A percentile compares a stretch with the other conserved stretches of the same genome.
phyloP scores from a whole-genome alignment of 2,113 vertebrate species.

The Percopsis transmontana region DNA sequence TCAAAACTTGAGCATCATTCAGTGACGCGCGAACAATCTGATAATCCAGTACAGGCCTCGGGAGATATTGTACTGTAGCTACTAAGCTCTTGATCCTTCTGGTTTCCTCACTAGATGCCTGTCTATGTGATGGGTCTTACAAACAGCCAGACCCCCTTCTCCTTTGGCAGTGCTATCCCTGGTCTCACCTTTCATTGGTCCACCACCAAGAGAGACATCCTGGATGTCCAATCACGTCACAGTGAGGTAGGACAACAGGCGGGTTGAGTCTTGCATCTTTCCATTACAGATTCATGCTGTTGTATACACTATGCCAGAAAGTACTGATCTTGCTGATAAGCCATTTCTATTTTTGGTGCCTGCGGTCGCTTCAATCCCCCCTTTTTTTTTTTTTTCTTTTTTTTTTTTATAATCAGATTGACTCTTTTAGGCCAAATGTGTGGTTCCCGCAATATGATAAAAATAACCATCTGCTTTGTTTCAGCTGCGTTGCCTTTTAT shows the following conservation, averaged over 20 bases:
- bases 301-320: slow-evolving; percentile 3
- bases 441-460: slow-evolving; percentile 30
- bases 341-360: slow-evolving; percentile 30
- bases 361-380: slow-evolving; percentile 13
- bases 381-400: too few relatives aligned
- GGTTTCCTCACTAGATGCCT: slow-evolving; percentile 76
- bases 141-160: slow-evolving; percentile 91
- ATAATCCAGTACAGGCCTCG: background rate
- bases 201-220: slow-evolving; percentile 87
- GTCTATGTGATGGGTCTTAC: slow-evolving; percentile 92
- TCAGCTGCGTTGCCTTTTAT: slow-evolving; percentile 43
- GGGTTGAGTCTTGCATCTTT: background rate
- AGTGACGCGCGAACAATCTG: background rate
- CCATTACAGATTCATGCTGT: background rate
- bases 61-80: background rate
- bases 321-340: slow-evolving; percentile 16
- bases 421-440: slow-evolving; percentile 26
- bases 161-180: slow-evolving; percentile 87
- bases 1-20: too few relatives aligned
- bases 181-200: slow-evolving; percentile 91
- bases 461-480: slow-evolving; percentile 23
- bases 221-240: slow-evolving; percentile 87
- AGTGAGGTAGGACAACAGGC: slow-evolving; percentile 79
- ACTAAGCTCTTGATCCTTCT: slow-evolving; percentile 8
- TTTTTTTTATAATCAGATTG: too few relatives aligned